These are phyloP conservation scores for Trichogramma pretiosum DNA, from an alignment of 1,140 invertebrate genomes.

Conservation along the genomic window DNA sequence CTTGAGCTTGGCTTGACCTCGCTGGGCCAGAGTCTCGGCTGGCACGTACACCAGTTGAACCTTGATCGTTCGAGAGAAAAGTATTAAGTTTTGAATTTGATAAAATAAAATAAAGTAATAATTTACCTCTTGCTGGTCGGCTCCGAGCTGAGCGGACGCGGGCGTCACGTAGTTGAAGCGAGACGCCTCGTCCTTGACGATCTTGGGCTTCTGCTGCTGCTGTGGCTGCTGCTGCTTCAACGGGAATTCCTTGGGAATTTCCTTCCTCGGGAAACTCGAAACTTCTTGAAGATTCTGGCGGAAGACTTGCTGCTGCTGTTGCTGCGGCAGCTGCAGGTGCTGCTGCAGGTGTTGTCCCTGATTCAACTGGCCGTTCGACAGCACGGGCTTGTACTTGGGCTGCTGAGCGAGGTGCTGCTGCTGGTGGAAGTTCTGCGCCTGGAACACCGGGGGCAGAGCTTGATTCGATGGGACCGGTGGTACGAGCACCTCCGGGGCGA, in stretches of 20 bases:
- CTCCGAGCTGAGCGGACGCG: too few relatives aligned
- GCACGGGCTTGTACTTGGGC: conserved; percentile 18
- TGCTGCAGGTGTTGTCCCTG: too few relatives aligned
- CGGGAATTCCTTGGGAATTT: conserved; percentile 9
- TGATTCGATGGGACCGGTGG: conserved; percentile 30
- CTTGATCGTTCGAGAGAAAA: conserved; percentile 28
- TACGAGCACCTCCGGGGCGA: conserved; percentile 27
- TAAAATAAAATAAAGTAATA: conserved; percentile 1
- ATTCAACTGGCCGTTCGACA: too few relatives aligned
- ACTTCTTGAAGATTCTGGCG: conserved; percentile 18
- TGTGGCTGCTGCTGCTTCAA: too few relatives aligned
- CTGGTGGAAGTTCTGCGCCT: conserved; percentile 34
- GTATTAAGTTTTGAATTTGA: not conserved
- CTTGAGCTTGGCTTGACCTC: conserved; percentile 38
- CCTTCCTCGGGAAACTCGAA: too few relatives aligned
- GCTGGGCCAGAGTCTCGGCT: conserved; percentile 60
- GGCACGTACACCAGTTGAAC: conserved; percentile 73
- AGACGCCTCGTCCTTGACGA: too few relatives aligned
- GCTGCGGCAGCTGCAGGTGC: too few relatives aligned
- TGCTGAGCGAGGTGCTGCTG: conserved; percentile 8
- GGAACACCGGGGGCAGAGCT: conserved; percentile 33
- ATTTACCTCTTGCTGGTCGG: conserved; percentile 31
- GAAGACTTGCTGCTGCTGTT: conserved; percentile 22
- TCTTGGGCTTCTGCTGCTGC: too few relatives aligned
- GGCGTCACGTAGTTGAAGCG: conserved; percentile 20